Conservation (phyloP, 2,113 vertebrate species). For the Cnemophilus loriae region DNA sequence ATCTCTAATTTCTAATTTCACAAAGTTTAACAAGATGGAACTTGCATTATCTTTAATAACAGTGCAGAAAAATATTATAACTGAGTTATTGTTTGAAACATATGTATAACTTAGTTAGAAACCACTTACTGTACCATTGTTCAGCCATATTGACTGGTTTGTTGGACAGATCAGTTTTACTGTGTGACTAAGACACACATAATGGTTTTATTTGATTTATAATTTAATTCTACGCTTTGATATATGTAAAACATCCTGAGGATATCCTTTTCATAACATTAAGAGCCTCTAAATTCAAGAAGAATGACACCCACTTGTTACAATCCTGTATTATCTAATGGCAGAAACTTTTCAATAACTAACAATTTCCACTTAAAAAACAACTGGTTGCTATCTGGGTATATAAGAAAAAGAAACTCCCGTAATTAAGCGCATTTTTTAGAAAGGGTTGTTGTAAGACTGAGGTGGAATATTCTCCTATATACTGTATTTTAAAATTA, state of each 20-base stretch:
- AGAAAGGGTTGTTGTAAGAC: background rate
- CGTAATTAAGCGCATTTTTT: background rate
- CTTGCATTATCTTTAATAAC: background rate
- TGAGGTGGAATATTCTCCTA: background rate
- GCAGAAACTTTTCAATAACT: background rate
- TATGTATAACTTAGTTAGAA: constrained; percentile 28
- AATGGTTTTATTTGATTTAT: constrained; percentile 18
- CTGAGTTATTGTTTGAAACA: constrained; percentile 4
- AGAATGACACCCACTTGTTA: background rate
- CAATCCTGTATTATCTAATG: background rate
- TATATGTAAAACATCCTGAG: constrained; percentile 13
- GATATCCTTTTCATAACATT: background rate
- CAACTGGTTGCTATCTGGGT: background rate
- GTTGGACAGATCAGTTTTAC: background rate
- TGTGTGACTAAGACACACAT: background rate
- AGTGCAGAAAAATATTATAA: background rate
- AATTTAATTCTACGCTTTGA: constrained; percentile 14
- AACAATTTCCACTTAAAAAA: background rate
- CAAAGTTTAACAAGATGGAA: background rate
- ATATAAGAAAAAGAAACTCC: background rate
- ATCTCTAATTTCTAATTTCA: background rate
- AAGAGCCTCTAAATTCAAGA: constrained; percentile 3
- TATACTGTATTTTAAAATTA: background rate
- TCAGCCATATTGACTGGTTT: constrained; percentile 21
- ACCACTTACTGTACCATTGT: constrained; percentile 28